These are phyloP conservation scores for Trigoniulus corallinus DNA, from an alignment of 1,140 invertebrate species.

Conservation along the genomic window DNA sequence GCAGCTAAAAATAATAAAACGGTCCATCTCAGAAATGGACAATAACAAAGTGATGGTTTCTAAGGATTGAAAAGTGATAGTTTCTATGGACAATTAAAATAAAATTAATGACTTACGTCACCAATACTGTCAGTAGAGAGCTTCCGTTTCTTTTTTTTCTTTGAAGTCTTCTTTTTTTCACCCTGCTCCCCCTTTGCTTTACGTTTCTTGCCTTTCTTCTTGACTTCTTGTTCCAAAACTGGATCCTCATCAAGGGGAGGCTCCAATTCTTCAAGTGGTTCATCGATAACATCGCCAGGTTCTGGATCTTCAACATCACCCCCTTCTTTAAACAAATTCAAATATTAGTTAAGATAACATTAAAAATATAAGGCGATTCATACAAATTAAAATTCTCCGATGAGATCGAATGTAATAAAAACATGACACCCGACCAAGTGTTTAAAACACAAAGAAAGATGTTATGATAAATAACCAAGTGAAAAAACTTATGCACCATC, in stretches of 20 bases:
- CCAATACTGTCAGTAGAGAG: constrained; percentile 62
- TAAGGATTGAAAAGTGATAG: no score
- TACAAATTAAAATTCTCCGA: neutral
- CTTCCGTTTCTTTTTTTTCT: constrained; percentile 84
- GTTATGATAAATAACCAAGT: no score
- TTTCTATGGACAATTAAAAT: no score
- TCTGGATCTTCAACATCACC: constrained; percentile 37
- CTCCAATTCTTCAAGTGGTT: neutral
- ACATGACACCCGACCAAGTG: no score
- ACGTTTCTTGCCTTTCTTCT: constrained; percentile 80
- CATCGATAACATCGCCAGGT: constrained; percentile 10
- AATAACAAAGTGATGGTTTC: no score
- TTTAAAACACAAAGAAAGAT: no score
- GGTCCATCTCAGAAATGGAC: no score
- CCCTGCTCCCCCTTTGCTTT: constrained; percentile 54
- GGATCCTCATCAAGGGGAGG: constrained; percentile 5
- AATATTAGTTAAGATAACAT: constrained; percentile 6
- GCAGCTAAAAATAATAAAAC: neutral
- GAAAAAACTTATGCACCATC: no score
- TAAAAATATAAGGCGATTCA: neutral
- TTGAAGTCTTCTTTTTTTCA: constrained; percentile 55
- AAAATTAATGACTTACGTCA: constrained; percentile 25
- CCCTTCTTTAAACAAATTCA: constrained; percentile 33
- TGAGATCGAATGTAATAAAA: no score
- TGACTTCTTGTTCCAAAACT: constrained; percentile 28